These are phyloP conservation scores for Chymomyza amoena DNA, from an alignment of 2,888 invertebrate species.

Conservation along the genomic window DNA sequence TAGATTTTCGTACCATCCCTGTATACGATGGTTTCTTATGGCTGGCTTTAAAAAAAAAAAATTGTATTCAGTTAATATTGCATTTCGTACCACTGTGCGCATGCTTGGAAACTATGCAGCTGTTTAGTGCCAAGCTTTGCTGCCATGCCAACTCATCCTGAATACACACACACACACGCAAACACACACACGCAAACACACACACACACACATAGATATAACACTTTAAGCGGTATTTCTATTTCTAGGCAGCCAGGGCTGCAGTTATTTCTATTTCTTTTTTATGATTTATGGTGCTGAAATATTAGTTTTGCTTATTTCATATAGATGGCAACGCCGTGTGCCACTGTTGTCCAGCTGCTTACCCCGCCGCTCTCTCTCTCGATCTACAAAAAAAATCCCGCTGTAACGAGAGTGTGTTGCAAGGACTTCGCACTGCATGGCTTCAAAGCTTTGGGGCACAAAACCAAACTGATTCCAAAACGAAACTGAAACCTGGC, in stretches of 20 bases:
- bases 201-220: background rate
- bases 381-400: background rate
- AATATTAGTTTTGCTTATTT: slow-evolving; percentile 77
- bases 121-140: slow-evolving; percentile 22
- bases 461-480: slow-evolving; percentile 8
- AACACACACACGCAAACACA: no score
- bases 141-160: background rate
- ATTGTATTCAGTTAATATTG: no score
- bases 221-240: slow-evolving; percentile 1
- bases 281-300: slow-evolving; percentile 75
- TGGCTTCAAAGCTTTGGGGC: slow-evolving; percentile 2
- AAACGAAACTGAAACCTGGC: slow-evolving; percentile 1
- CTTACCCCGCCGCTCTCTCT: background rate
- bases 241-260: slow-evolving; percentile 28
- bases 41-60: no score
- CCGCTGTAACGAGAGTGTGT: no score
- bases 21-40: no score
- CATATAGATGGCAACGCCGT: slow-evolving; percentile 34
- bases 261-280: slow-evolving; percentile 55
- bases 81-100: background rate
- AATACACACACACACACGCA: background rate
- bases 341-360: no score
- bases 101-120: slow-evolving; percentile 9
- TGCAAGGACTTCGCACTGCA: no score
- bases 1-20: no score